phyloP scores from a whole-genome alignment of 1,140 invertebrate species.

The Eupristina koningsbergeri region DNA sequence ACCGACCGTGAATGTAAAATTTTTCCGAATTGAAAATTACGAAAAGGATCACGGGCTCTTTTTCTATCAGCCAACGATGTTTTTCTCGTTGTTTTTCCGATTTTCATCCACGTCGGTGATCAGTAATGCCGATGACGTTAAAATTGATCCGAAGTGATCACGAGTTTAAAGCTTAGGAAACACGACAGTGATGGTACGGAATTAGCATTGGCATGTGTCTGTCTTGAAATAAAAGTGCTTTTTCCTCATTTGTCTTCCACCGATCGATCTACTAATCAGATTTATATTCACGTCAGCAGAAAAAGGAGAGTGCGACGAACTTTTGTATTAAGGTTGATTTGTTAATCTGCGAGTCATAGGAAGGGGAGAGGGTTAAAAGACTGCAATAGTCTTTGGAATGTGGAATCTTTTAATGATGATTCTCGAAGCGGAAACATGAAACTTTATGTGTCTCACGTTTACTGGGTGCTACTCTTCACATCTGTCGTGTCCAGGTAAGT shows the following conservation, averaged over 20 bases:
- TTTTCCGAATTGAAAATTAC: too few species aligned
- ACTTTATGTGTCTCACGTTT: slow-evolving; percentile 73
- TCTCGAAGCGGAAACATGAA: slow-evolving; percentile 69
- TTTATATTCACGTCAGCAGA: too few species aligned
- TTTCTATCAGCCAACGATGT: background rate
- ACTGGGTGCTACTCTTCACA: slow-evolving; percentile 76
- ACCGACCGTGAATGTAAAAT: too few species aligned
- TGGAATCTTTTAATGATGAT: slow-evolving; percentile 19
- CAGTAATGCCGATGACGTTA: background rate
- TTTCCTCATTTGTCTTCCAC: background rate
- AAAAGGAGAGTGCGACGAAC: slow-evolving; percentile 11
- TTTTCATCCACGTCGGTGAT: background rate
- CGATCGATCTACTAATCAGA: slow-evolving; percentile 1
- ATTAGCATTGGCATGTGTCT: background rate
- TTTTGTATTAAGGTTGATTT: background rate
- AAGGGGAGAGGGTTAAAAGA: background rate
- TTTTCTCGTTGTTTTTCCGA: background rate
- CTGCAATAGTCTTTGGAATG: slow-evolving; percentile 10
- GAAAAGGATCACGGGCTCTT: background rate
- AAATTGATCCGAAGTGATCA: background rate
- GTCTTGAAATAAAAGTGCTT: background rate
- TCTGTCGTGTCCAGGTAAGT: slow-evolving; percentile 75
- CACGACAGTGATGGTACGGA: background rate
- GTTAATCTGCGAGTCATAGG: background rate
- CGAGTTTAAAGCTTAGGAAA: background rate